Evolutionary conservation across 1,140 invertebrate species (phyloP).

Genomic region (Formica exsecta): DNA sequence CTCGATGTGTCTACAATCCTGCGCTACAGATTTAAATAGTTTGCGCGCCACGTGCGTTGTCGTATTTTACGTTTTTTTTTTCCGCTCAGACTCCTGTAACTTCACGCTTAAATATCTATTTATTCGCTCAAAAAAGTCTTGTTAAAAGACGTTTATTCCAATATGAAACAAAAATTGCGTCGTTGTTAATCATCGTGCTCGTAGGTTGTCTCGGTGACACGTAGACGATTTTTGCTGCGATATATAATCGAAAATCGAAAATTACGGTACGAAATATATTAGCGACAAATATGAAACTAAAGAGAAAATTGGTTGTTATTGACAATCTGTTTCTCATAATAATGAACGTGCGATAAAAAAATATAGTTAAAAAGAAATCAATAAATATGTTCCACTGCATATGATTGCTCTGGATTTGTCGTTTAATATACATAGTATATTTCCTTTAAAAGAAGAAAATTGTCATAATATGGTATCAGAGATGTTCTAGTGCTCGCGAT

Average conservation of each 20-base stretch:
- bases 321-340: neutral
- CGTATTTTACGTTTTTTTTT: conserved; percentile 19
- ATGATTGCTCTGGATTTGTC: conserved; percentile 22
- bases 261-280: neutral
- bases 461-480: conserved; percentile 68
- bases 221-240: neutral
- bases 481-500: conserved; percentile 67
- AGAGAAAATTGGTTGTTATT: neutral
- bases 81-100: conserved; percentile 52
- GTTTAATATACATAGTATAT: conserved; percentile 39
- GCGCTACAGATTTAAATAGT: conserved; percentile 76
- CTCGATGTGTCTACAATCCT: conserved; percentile 73
- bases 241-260: neutral
- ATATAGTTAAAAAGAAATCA: neutral
- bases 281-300: neutral
- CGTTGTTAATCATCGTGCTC: neutral
- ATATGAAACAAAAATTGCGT: neutral
- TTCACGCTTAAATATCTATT: conserved; percentile 49
- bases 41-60: conserved; percentile 55
- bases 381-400: conserved; percentile 12
- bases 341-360: conserved; percentile 25
- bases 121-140: neutral
- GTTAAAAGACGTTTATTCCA: conserved; percentile 39
- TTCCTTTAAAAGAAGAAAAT: conserved; percentile 71
- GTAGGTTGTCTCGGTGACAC: neutral